A percentile compares a stretch with the other conserved stretches of the same genome.
Evolutionary conservation across 1,140 invertebrate genomes (phyloP).

Genomic region (Drosophila nikananu): DNA sequence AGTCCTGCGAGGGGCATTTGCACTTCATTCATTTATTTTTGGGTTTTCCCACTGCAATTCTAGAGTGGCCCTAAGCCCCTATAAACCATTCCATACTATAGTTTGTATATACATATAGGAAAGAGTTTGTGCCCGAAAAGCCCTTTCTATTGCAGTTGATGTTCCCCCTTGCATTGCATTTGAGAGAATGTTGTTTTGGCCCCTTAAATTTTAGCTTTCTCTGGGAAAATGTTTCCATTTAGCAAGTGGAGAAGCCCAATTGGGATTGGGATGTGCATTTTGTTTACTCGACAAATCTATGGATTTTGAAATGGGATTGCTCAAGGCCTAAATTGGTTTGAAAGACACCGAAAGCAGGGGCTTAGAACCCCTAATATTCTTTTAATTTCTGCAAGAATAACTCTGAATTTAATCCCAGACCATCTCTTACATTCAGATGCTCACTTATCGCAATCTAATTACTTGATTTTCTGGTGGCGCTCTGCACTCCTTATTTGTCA

Average conservation of each 20-base stretch:
- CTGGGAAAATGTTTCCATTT: constrained; percentile 25
- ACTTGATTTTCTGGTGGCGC: constrained; percentile 21
- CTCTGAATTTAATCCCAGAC: background rate
- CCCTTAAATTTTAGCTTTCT: constrained; percentile 16
- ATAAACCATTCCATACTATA: background rate
- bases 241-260: background rate
- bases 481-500: constrained; percentile 23
- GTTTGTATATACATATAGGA: background rate
- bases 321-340: constrained; percentile 19
- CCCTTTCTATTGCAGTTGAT: constrained; percentile 10
- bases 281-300: constrained; percentile 15
- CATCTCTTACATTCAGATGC: constrained; percentile 8
- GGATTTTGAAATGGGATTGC: background rate
- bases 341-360: background rate
- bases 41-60: constrained; percentile 17
- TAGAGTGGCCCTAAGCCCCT: constrained; percentile 13
- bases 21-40: constrained; percentile 49
- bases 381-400: background rate
- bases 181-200: constrained; percentile 28
- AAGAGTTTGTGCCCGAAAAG: background rate
- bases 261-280: constrained; percentile 17
- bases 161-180: constrained; percentile 46
- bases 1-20: constrained; percentile 25
- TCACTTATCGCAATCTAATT: constrained; percentile 45
- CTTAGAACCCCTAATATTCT: too few species aligned